Conservation (phyloP, 2,888 invertebrate genomes). For the Lepidonotus clava region DNA sequence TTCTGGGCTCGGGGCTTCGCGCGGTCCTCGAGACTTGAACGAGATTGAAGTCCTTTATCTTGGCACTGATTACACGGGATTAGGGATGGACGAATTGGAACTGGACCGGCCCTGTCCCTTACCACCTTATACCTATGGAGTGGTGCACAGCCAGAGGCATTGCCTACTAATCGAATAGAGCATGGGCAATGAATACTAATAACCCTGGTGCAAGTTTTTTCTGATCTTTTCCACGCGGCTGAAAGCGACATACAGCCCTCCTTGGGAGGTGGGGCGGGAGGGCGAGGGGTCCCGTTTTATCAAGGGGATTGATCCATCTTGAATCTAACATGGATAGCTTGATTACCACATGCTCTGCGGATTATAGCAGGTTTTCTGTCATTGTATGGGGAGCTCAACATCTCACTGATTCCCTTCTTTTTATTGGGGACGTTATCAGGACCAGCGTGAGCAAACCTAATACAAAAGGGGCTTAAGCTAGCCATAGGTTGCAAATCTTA, state of each 20-base stretch:
- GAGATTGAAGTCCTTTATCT: background rate
- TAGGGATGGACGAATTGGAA: background rate
- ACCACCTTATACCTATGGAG: background rate
- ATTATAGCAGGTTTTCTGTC: too few species aligned
- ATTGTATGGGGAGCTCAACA: too few species aligned
- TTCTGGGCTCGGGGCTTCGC: background rate
- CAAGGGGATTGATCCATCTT: background rate
- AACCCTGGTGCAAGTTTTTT: background rate
- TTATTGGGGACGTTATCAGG: too few species aligned
- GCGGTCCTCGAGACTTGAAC: background rate
- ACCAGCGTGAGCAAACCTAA: too few species aligned
- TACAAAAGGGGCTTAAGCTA: too few species aligned
- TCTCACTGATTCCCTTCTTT: too few species aligned
- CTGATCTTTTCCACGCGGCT: background rate
- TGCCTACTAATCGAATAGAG: slow-evolving; percentile 3
- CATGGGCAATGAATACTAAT: slow-evolving; percentile 5
- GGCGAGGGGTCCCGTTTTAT: background rate
- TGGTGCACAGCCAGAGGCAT: background rate
- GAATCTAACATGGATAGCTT: too few species aligned
- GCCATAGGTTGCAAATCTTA: too few species aligned
- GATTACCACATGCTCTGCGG: too few species aligned
- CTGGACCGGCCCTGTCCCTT: background rate
- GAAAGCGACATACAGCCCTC: too few species aligned
- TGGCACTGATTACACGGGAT: background rate
- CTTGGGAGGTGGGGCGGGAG: too few species aligned